Base-by-base conservation (phyloP, 2,113 vertebrate species). In the Tympanuchus pallidicinctus region DNA sequence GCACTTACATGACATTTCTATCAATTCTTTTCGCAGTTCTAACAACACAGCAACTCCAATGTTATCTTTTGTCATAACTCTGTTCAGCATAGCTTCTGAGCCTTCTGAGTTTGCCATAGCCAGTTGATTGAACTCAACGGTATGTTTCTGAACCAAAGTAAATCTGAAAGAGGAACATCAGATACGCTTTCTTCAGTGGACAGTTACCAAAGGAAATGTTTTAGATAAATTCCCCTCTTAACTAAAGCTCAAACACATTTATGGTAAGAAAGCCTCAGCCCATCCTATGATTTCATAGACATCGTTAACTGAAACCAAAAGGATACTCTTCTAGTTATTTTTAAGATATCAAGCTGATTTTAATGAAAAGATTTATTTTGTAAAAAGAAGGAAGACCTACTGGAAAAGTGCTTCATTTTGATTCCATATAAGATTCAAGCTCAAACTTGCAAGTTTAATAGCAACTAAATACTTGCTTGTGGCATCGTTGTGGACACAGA, bases 51-150 rank as follows among this genome's bases (percentile, higher is more conserved):
- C 99, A 38, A 99, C 99, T 25, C 99, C 99, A 59, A 99, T 99
- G 97, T 99, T 99, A 95, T 99, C 99, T 97, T 99, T 99, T 45
- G 99, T 99, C 99, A 99, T 99, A 86, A 99, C 99, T 97, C 99
- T 98, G 98, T 99, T 99, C 97, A 99, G 95, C 99, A 99, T 99
- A 34, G 99, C 98, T 97, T 99, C 99, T 14, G 99, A 99, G 89
- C 99, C 99, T 96, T 99, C 99, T 0, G 99, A 99, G 97, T 99
- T 99, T 82, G 99, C 99, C 99, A 99, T 99, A 82, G 99, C 99
- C 95, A 99, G 98, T 96, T 99, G 99, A 98, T 99, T 99, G 97
- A 99, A 99, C 97, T 99, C 99, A 98, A 99, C 99, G 63, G 99
- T 99, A 97, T 99, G 99, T 95, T 99, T 99, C 96, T 99, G 99